phyloP scores from a whole-genome alignment of 2,797 vertebrate species.

The Onychomys torridus region DNA sequence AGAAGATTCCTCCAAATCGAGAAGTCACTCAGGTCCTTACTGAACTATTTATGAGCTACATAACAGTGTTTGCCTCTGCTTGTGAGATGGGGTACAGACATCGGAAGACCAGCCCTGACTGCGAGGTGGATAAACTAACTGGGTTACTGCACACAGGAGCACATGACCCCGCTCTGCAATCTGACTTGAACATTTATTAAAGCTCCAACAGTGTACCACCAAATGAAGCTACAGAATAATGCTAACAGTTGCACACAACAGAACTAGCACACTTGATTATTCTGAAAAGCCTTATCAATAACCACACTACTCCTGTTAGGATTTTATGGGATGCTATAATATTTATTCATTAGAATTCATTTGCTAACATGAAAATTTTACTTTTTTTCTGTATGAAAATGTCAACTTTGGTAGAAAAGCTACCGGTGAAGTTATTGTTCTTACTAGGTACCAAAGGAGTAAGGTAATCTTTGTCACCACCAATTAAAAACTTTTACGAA shows the following conservation, averaged over 20 bases:
- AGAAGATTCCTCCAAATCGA: not conserved
- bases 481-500: conserved; percentile 92
- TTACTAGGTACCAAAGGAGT: conserved; percentile 86
- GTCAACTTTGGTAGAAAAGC: conserved; percentile 63
- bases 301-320: not conserved
- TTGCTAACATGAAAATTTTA: conserved; percentile 53
- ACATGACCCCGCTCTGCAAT: not conserved
- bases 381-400: conserved; percentile 67
- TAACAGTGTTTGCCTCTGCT: not conserved
- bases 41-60: conserved; percentile 1
- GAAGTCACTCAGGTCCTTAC: not conserved
- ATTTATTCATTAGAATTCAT: conserved; percentile 45
- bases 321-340: not conserved
- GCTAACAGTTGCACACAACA: conserved; percentile 13
- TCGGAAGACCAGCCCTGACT: not conserved
- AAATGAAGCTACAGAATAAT: conserved; percentile 1
- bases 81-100: not conserved
- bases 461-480: conserved; percentile 91
- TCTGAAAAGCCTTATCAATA: conserved; percentile 45
- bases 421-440: conserved; percentile 81
- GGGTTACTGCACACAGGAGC: not conserved
- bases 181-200: not conserved
- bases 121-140: not conserved
- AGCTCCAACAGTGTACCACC: not conserved
- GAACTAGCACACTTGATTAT: not conserved